A percentile compares a stretch with the other conserved stretches of the same genome.
phyloP scores from a whole-genome alignment of 2,888 invertebrate species.

The Eupeodes latifasciatus region DNA sequence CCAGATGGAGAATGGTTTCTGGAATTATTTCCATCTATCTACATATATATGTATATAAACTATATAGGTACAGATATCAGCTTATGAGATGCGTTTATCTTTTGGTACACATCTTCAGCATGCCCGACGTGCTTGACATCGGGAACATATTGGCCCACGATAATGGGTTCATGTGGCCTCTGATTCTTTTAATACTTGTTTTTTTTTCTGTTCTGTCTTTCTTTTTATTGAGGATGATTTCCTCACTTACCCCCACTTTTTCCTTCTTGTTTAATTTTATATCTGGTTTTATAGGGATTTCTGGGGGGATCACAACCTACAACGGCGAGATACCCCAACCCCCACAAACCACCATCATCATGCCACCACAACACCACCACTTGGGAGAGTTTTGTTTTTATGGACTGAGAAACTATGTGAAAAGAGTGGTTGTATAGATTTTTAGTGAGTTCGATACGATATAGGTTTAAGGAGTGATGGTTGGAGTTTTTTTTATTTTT shows the following conservation, averaged over 20 bases:
- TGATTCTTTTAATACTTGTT: constrained; percentile 37
- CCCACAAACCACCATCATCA: too few relatives aligned
- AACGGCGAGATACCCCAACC: too few relatives aligned
- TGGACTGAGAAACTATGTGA: constrained; percentile 63
- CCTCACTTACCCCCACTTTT: not conserved
- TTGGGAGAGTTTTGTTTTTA: constrained; percentile 72
- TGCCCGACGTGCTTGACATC: constrained; percentile 76
- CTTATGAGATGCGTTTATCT: constrained; percentile 68
- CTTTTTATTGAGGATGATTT: not conserved
- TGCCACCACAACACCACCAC: constrained; percentile 12
- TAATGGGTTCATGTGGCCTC: constrained; percentile 76
- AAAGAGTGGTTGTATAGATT: constrained; percentile 35
- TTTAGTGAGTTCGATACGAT: not conserved
- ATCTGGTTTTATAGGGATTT: constrained; percentile 37
- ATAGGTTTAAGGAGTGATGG: constrained; percentile 10
- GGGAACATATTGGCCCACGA: constrained; percentile 75
- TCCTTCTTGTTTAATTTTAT: constrained; percentile 18
- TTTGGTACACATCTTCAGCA: constrained; percentile 72
- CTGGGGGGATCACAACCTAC: constrained; percentile 38
- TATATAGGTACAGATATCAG: not conserved
- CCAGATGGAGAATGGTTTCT: constrained; percentile 66
- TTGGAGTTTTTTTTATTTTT: constrained; percentile 23
- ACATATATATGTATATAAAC: not conserved
- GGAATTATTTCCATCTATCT: constrained; percentile 9
- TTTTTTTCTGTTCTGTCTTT: not conserved